Evolutionary conservation across 2,113 vertebrate species (phyloP).

Genomic region (Noctilio leporinus): DNA sequence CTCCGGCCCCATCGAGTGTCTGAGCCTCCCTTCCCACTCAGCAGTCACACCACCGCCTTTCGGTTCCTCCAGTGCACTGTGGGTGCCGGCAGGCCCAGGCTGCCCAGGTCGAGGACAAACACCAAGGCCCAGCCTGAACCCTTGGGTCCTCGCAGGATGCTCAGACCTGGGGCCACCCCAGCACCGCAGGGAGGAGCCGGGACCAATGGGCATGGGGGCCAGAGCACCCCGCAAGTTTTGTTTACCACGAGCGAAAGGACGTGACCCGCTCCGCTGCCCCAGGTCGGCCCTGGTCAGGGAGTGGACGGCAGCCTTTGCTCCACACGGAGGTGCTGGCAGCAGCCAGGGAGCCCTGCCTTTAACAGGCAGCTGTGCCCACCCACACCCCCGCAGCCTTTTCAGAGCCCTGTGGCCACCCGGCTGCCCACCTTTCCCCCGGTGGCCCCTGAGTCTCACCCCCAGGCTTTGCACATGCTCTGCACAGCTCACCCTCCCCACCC

Average conservation of each 20-base stretch:
- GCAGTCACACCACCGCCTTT: rapidly evolving
- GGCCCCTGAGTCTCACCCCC: background rate
- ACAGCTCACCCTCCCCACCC: rapidly evolving
- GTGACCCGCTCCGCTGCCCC: background rate
- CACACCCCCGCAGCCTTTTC: background rate
- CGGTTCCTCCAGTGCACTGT: rapidly evolving
- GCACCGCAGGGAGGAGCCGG: background rate
- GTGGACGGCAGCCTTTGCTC: rapidly evolving
- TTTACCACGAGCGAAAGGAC: too few relatives aligned
- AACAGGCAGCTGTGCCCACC: background rate
- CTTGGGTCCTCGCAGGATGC: rapidly evolving
- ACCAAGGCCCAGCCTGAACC: too few relatives aligned
- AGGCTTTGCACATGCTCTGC: background rate
- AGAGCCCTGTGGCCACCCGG: background rate
- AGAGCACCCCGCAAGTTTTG: rapidly evolving
- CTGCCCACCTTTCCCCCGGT: background rate
- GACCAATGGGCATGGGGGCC: rapidly evolving
- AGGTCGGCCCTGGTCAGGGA: background rate
- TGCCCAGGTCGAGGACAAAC: background rate
- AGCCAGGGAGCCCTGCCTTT: background rate
- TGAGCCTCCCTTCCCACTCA: background rate
- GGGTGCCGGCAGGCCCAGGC: background rate
- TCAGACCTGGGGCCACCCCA: background rate
- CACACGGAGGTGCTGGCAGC: background rate
- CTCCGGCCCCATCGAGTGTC: too few relatives aligned